Base-by-base conservation (phyloP, 2,113 vertebrate species). In the Zingel zingel region DNA sequence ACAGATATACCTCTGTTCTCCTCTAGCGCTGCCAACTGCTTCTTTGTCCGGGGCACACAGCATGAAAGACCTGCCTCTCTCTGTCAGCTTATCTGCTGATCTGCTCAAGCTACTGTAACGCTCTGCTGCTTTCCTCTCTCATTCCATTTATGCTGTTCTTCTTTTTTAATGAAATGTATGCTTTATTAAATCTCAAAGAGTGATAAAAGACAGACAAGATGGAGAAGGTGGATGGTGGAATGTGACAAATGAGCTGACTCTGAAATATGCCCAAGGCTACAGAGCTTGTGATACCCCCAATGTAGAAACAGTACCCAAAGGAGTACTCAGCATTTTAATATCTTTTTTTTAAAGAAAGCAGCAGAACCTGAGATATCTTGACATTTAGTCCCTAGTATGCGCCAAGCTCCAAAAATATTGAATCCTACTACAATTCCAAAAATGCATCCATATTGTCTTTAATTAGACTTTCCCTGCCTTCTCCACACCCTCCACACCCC, bases 1-100 rank as follows among this genome's bases (percentile, higher is more conserved):
- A 94, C 89, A 93, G 92, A 86, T 84, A 86, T 84, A 88, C 74
- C 86, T 93, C 91, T 95, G 92, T 95, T 93, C 88, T 91, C 71
- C 54, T 77, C 63, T 59, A 25, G 78, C 69, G 53, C 70, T 73
- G 77, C 90, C 81, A 95, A 94, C 87, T 25, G 89, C 74, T 58
- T 74, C 92, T 95, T 95, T 95, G 94, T 95, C 79, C 84, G 53
- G 19, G 30, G 45, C 13, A 79, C 64, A 56, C 73, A 88, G 87
- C 73, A 84, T 91, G 75, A 92, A 85, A 88, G 85, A 61, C 80
- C 71, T 74, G 74, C 53, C 30, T 79, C 53, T 66, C 64, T 79
- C 79, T 91, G 75, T 81, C 59, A 79, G 82, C 64, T 70, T 85
- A 86, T 90, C 74, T 83, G 70, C 59, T 69, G 51, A 84, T 86